Evolutionary conservation across 2,888 invertebrate genomes (phyloP).

Genomic region (Parasteatoda lunata): DNA sequence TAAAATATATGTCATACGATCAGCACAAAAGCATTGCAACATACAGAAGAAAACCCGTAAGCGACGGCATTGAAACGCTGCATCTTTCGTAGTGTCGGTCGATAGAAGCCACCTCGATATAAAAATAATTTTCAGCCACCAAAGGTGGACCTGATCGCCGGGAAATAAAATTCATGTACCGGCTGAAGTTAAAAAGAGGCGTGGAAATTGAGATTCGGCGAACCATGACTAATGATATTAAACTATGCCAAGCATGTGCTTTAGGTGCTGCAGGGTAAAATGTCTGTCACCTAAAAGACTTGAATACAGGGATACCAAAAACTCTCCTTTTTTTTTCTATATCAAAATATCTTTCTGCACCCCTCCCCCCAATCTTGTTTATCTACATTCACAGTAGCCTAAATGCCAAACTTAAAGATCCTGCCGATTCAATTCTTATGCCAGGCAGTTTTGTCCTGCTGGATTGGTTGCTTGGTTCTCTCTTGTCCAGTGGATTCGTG

Average conservation of each 20-base stretch:
- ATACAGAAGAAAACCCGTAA: too few species aligned
- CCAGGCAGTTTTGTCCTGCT: neutral
- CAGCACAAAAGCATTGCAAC: too few species aligned
- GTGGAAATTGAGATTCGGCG: conserved; percentile 13
- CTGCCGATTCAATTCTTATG: neutral
- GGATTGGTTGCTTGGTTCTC: neutral
- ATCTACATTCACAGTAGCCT: neutral
- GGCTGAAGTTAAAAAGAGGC: conserved; percentile 30
- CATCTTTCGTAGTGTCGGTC: too few species aligned
- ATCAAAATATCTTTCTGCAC: conserved; percentile 4
- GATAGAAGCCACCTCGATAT: too few species aligned
- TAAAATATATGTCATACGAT: too few species aligned
- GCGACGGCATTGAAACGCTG: too few species aligned
- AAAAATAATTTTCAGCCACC: neutral
- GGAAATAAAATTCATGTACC: neutral
- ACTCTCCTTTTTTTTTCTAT: neutral
- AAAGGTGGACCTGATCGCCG: neutral
- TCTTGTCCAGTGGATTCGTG: neutral
- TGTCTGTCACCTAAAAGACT: neutral
- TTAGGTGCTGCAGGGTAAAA: conserved; percentile 17
- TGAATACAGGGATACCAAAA: neutral
- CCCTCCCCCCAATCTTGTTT: conserved; percentile 5
- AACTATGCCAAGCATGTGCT: conserved; percentile 56
- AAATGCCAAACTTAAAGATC: neutral
- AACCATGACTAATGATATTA: conserved; percentile 57